phyloP scores from a whole-genome alignment of 2,113 vertebrate species.

The Saccopteryx bilineata region DNA sequence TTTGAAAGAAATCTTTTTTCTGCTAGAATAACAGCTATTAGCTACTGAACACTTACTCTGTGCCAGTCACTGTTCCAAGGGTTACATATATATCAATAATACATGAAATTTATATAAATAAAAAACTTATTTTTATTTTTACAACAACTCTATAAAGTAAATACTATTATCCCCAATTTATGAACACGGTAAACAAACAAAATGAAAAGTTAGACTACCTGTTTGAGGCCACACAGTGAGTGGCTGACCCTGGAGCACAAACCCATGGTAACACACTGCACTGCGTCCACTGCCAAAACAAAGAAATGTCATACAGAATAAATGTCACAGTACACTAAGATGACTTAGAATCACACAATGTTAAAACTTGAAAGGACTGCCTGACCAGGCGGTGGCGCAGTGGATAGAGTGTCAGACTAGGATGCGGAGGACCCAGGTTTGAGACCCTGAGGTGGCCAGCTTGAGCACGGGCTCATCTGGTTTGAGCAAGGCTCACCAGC shows the following conservation, averaged over 20 bases:
- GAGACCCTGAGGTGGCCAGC: no score
- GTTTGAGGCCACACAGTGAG: neutral
- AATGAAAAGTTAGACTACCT: neutral
- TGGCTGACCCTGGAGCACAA: neutral
- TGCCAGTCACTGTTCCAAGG: neutral
- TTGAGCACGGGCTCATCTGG: no score
- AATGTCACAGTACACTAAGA: neutral
- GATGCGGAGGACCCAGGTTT: no score
- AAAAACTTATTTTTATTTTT: neutral
- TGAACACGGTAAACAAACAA: neutral
- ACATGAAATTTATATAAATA: neutral
- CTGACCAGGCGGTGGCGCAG: no score
- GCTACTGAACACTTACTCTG: neutral
- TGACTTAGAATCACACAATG: neutral
- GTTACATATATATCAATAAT: neutral
- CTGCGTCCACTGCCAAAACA: neutral
- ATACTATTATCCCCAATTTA: neutral
- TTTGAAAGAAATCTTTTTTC: neutral
- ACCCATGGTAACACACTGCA: no score
- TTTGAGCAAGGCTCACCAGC: no score
- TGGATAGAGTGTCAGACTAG: no score
- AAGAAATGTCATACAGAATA: neutral
- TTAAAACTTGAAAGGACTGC: neutral
- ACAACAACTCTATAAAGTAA: neutral
- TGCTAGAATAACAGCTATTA: neutral